These are phyloP conservation scores for Huso huso DNA, from an alignment of 2,797 vertebrate genomes.

Conservation along the genomic window DNA sequence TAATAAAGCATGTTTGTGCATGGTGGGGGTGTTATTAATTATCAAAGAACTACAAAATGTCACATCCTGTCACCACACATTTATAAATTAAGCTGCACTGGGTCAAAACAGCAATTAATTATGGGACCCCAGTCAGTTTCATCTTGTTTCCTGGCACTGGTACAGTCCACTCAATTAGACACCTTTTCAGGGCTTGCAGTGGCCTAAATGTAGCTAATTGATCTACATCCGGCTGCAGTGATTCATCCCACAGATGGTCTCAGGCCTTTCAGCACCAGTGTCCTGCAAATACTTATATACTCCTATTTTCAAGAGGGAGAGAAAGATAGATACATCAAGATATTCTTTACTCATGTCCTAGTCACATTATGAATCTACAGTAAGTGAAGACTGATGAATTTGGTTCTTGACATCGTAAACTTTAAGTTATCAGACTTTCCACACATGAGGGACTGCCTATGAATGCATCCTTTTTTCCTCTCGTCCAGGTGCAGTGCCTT, in stretches of 20 bases:
- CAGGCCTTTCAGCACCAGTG: conserved; percentile 38
- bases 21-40: conserved; percentile 22
- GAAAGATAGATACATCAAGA: conserved; percentile 33
- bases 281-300: conserved; percentile 38
- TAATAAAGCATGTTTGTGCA: conserved; percentile 35
- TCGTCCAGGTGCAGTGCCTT: conserved; percentile 63
- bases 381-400: conserved; percentile 57
- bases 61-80: conserved; percentile 44
- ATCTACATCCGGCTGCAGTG: conserved; percentile 52
- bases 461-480: conserved; percentile 57
- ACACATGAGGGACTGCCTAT: conserved; percentile 46
- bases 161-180: conserved; percentile 61
- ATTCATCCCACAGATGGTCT: conserved; percentile 67
- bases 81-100: conserved; percentile 53
- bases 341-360: conserved; percentile 53
- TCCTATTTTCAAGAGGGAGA: background rate
- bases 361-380: conserved; percentile 56
- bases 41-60: conserved; percentile 38
- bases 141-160: conserved; percentile 55
- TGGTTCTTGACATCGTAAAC: conserved; percentile 43
- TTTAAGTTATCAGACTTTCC: conserved; percentile 51
- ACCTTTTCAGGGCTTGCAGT: conserved; percentile 56
- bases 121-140: conserved; percentile 53
- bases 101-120: conserved; percentile 57
- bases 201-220: conserved; percentile 62